These are phyloP conservation scores for Dreissena polymorpha DNA, from an alignment of 1,140 invertebrate genomes.

Conservation along the genomic window DNA sequence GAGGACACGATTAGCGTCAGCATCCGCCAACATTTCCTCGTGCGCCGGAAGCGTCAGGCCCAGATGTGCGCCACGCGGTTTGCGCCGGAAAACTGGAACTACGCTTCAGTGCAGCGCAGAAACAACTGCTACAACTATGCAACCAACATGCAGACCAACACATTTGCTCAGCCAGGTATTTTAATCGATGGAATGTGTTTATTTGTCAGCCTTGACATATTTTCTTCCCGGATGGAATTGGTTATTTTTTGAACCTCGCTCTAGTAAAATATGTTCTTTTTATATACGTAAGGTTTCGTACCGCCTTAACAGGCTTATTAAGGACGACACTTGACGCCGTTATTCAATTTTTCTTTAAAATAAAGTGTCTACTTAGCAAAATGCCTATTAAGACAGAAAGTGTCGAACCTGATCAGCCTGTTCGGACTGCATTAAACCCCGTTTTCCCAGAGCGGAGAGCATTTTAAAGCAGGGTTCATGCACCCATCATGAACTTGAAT, in stretches of 20 bases:
- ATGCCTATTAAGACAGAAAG: too few species aligned
- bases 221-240: background rate
- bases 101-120: constrained; percentile 21
- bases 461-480: too few species aligned
- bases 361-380: too few species aligned
- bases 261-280: background rate
- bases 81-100: constrained; percentile 40
- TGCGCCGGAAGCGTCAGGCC: constrained; percentile 13
- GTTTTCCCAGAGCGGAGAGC: too few species aligned
- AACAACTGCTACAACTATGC: constrained; percentile 55
- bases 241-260: background rate
- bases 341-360: too few species aligned
- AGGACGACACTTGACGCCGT: too few species aligned
- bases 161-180: constrained; percentile 52
- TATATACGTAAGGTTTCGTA: background rate
- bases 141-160: constrained; percentile 41
- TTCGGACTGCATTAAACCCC: too few species aligned
- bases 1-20: constrained; percentile 16
- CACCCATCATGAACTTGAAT: too few species aligned
- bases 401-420: too few species aligned
- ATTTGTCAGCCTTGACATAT: background rate
- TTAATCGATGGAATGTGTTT: background rate
- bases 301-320: background rate
- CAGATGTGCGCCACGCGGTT: constrained; percentile 23
- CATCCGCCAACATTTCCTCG: background rate